Conservation (phyloP, 2,113 vertebrate genomes). For the Pangasianodon gigas region DNA sequence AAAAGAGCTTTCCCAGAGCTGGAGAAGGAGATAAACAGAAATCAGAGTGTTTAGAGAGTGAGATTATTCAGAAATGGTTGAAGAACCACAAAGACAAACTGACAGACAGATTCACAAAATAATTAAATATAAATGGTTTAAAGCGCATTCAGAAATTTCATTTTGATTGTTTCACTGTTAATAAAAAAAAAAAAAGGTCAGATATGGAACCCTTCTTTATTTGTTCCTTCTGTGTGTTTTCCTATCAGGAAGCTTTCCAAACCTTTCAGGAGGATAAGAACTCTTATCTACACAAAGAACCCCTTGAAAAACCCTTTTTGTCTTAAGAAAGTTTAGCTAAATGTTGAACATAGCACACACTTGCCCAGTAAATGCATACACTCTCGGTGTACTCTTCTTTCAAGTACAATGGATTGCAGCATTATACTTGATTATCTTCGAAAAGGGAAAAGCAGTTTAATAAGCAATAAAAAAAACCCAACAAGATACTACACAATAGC, state of each 20-base stretch:
- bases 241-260: neutral
- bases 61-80: neutral
- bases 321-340: neutral
- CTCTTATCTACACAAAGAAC: neutral
- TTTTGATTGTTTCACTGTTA: neutral
- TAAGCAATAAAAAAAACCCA: neutral
- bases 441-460: too few relatives aligned
- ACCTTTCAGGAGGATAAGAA: neutral
- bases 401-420: too few relatives aligned
- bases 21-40: neutral
- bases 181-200: neutral
- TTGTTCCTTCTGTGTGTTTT: neutral
- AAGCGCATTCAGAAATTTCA: neutral
- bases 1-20: neutral
- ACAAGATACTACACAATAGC: neutral
- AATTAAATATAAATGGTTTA: neutral
- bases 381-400: too few relatives aligned
- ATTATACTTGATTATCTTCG: too few relatives aligned
- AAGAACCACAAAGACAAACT: neutral
- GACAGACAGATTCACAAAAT: neutral
- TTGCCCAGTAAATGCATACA: neutral
- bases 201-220: neutral
- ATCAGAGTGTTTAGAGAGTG: neutral
- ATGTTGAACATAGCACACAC: neutral
- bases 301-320: neutral